Evolutionary conservation across 2,797 vertebrate genomes (phyloP).

Genomic region (Crocodylus rhombifer): DNA sequence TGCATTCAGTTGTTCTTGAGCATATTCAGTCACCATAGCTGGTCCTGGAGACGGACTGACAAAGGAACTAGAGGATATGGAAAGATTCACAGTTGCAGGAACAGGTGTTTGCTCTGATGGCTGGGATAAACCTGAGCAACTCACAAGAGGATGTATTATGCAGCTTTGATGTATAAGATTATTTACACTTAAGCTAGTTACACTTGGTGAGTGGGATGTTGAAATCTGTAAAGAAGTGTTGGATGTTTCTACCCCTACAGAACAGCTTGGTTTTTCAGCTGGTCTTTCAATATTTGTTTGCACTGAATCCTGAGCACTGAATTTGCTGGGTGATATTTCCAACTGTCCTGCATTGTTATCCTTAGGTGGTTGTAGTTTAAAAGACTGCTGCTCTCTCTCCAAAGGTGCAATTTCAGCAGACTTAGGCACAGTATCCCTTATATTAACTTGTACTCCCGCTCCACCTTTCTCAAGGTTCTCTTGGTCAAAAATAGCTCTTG

Average conservation of each 20-base stretch:
- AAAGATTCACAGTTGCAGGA: slow-evolving; percentile 80
- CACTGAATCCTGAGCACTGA: slow-evolving; percentile 77
- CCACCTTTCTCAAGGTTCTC: slow-evolving; percentile 86
- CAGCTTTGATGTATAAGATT: slow-evolving; percentile 90
- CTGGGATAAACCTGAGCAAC: slow-evolving; percentile 85
- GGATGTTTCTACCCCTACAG: slow-evolving; percentile 77
- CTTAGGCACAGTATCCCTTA: slow-evolving; percentile 69
- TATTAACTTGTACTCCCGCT: slow-evolving; percentile 62
- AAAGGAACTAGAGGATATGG: slow-evolving; percentile 84
- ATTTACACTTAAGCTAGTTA: slow-evolving; percentile 93
- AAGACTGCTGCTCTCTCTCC: slow-evolving; percentile 87
- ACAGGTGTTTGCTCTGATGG: slow-evolving; percentile 74
- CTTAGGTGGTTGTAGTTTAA: slow-evolving; percentile 80
- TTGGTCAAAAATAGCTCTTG: slow-evolving; percentile 93
- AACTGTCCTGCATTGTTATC: slow-evolving; percentile 77
- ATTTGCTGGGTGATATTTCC: slow-evolving; percentile 81
- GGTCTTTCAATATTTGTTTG: slow-evolving; percentile 78
- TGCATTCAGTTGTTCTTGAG: slow-evolving; percentile 87
- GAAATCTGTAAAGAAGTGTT: slow-evolving; percentile 85
- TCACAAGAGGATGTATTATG: slow-evolving; percentile 87
- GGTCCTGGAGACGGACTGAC: slow-evolving; percentile 86
- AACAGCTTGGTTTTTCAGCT: slow-evolving; percentile 84
- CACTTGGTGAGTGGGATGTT: slow-evolving; percentile 86
- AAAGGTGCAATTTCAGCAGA: slow-evolving; percentile 71
- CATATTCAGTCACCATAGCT: slow-evolving; percentile 86